Evolutionary conservation across 2,888 invertebrate genomes (phyloP), one percentile per base, ranked within the genome.

Genomic region (Bedellia somnulentella): DNA sequence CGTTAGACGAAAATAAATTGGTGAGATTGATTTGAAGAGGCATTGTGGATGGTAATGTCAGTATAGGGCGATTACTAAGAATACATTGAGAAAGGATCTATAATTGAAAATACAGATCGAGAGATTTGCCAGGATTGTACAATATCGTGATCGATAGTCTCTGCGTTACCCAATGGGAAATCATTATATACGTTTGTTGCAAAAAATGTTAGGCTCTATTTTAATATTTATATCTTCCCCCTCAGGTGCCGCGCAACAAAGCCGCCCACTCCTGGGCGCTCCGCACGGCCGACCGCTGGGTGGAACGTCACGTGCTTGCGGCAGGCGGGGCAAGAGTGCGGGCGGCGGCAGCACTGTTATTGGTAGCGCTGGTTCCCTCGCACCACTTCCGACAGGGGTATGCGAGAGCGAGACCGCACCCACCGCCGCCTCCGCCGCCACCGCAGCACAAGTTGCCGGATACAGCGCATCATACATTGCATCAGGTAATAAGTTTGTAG

Each of bases 221-320:
- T n/a, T n/a, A n/a, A n/a, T n/a, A n/a, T n/a, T n/a, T n/a, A n/a
- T n/a, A n/a, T n/a, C n/a, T n/a, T n/a, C n/a, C n/a, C n/a, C n/a
- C n/a, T 47, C 54, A 52, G 75, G 85, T 85, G 2, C 88, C 93
- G 0, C 82, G 93, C 35, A 95, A 93, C 66, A 89, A 93, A 55
- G 80, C 91, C 28, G 93, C 92, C 0, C 93, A 93, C 60, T 83
- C 88, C 27, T 94, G 93, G 90, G 92, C 93, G 9, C 73, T 95
- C n/a, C 87, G 87, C 44, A 89, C 89, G n/a, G 83, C 93, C 44
- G 93, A 93, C 41, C 87, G 84, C 14, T 95, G 95, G 94, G 80
- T 94, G 32, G 94, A 95, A 56, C 85, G 87, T 39, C 94, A 91
- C 59, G 79, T 95, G 34, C 80, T 95, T 35, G 89, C 86, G 5